Evolutionary conservation across 2,888 invertebrate genomes (phyloP).

Genomic region (Homarus gammarus): DNA sequence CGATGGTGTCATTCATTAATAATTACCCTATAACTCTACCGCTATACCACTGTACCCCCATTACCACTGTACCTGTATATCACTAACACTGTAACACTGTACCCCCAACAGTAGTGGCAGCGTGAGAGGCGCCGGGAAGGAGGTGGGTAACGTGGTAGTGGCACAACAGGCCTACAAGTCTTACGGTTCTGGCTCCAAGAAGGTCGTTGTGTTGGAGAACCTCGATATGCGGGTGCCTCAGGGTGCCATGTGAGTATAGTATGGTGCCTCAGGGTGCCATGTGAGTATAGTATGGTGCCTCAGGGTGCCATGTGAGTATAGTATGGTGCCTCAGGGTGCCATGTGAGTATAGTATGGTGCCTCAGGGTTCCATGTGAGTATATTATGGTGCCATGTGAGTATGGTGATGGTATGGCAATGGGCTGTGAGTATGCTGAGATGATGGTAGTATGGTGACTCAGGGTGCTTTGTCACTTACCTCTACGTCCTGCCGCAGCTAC

Average conservation of each 20-base stretch:
- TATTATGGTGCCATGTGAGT: neutral
- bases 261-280: no score
- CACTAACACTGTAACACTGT: conserved; percentile 8
- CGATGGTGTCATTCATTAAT: no score
- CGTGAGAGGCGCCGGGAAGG: neutral
- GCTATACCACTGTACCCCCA: no score
- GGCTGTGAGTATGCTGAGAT: no score
- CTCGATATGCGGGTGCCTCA: conserved; percentile 75
- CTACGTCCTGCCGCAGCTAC: conserved; percentile 39
- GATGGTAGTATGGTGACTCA: no score
- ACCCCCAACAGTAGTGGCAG: no score
- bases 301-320: neutral
- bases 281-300: neutral
- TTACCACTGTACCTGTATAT: neutral
- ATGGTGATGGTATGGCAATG: no score
- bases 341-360: conserved; percentile 62
- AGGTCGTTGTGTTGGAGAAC: conserved; percentile 66
- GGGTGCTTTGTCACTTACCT: neutral
- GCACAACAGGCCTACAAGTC: conserved; percentile 66
- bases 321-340: conserved; percentile 66
- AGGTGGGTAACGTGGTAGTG: conserved; percentile 64
- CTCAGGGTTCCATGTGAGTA: neutral
- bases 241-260: neutral
- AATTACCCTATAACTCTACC: no score
- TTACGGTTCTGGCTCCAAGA: conserved; percentile 71